Evolutionary conservation across 2,888 invertebrate genomes (phyloP), one percentile per base, ranked within the genome.

Genomic region (Salticus scenicus): DNA sequence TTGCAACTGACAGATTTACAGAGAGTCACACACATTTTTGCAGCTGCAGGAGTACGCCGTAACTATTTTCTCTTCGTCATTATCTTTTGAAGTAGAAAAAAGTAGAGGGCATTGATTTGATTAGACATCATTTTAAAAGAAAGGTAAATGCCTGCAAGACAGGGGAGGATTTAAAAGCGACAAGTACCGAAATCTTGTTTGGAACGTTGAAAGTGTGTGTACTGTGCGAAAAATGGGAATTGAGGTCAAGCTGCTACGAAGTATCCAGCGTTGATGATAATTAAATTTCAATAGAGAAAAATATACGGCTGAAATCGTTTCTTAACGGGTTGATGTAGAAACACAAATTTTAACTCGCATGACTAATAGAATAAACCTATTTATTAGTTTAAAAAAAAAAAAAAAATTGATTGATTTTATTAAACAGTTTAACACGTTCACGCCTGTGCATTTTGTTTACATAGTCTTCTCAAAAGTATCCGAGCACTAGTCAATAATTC

Each of bases 1-100:
- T 81, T 75, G 67, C 80, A 80, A 64, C 69, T 81, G 81, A 81
- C 74, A 81, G 74, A 81, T 81, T 74, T 81, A 75, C 75, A 70
- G 81, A 47, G 42, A 47, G 42, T 47, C 42, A 47, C 42, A 47
- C 42, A 17, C 42, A 47, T 47, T 47, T n/a, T 37, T 12, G 12
- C 37, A 37, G 37, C 37, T 37, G 7, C 42, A 14, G 10, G 17
- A 10, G 10, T 47, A 14, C 42, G 42, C 10, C 7, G 42, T 10
- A 47, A 47, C 42, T 14, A 47, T 47, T 47, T 47, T 17, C 17
- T 47, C 10, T 10, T 4, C 42, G 42, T 47, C 42, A 47, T 47
- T 47, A 47, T 47, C 42, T 47, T 47, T 47, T 47, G 42, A 17
- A 17, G 42, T 17, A 47, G 17, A 2, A 37, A 37, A 17, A 10